phyloP scores from a whole-genome alignment of 2,113 vertebrate species.

The Melanerpes aurifrons region DNA sequence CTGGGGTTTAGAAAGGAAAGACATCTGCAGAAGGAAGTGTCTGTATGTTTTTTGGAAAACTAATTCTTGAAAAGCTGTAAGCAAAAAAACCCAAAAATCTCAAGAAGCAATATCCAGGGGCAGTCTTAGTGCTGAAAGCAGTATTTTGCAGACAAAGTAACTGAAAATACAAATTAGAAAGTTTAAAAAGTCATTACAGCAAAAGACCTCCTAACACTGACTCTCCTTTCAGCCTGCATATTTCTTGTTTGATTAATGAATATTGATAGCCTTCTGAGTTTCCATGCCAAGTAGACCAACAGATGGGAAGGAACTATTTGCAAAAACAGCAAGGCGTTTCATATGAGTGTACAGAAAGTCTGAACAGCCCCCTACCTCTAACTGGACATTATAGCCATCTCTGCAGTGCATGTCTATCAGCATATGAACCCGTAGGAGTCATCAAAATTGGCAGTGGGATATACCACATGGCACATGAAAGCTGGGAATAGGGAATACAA shows the following conservation, averaged over 20 bases:
- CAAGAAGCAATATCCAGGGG: not conserved
- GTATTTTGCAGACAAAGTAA: not conserved
- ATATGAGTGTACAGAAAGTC: accelerated
- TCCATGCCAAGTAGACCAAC: not conserved
- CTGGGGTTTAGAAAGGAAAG: not conserved
- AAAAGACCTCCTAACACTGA: not conserved
- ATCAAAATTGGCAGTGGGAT: not conserved
- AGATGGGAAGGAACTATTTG: not conserved
- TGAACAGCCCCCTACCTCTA: not conserved
- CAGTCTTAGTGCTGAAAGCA: not conserved
- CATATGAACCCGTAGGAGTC: not conserved
- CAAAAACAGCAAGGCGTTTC: not conserved
- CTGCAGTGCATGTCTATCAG: not conserved
- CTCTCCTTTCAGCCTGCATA: not conserved
- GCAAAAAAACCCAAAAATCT: not conserved
- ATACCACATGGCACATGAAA: not conserved
- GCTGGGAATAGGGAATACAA: not conserved
- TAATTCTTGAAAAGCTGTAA: not conserved
- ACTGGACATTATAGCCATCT: too few species aligned
- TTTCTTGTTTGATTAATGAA: not conserved
- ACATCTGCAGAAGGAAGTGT: not conserved
- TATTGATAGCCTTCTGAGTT: not conserved
- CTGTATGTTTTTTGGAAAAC: not conserved
- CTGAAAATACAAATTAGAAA: not conserved
- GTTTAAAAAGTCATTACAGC: not conserved